Base-by-base conservation (phyloP, 2,113 vertebrate species). In the Pantherophis guttatus region DNA sequence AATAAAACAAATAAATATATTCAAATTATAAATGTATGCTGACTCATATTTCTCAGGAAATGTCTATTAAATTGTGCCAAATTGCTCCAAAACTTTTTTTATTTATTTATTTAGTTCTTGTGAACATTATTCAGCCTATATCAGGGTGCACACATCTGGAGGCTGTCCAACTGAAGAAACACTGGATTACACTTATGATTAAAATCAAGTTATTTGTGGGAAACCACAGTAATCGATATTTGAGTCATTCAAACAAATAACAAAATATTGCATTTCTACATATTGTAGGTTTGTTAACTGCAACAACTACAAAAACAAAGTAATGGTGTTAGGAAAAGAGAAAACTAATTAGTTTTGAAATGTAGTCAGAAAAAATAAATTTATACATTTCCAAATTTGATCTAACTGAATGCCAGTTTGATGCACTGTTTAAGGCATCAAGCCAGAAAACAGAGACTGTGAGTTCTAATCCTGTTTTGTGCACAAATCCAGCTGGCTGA, bases 121-220 rank as follows among this genome's bases (percentile, higher is more conserved):
- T 21, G 33, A 81, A 19, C 33, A 39, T 81, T 81, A 39, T 81
- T 81, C 33, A 81, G 33, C 8, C 33, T 81, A 81, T 17, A 81
- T 39, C 17, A 39, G 70, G 15, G 33, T 81, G 13, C 17, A 39
- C 15, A 81, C 21, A 81, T 39, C 70, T 75, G 17, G 70, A 75
- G 15, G n/a, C 15, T 33, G 6, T 75, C 70, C 17, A 39, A 8
- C 21, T 21, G n/a, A 81, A 81, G 17, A 81, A 75, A 81, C 33
- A 81, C 33, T 39, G 33, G 70, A 8, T 39, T 81, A 81, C 7
- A 81, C 17, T 33, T 75, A 81, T 9, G 8, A 95, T 94, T 94
- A 92, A 95, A 96, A 93, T 29, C 54, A 11, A 59, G 70, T 8
- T 96, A 26, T 91, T 95, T 91, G 88, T 91, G 93, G 70, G 54